Evolutionary conservation across 2,113 vertebrate species (phyloP).

Genomic region (Carassius gibelio): DNA sequence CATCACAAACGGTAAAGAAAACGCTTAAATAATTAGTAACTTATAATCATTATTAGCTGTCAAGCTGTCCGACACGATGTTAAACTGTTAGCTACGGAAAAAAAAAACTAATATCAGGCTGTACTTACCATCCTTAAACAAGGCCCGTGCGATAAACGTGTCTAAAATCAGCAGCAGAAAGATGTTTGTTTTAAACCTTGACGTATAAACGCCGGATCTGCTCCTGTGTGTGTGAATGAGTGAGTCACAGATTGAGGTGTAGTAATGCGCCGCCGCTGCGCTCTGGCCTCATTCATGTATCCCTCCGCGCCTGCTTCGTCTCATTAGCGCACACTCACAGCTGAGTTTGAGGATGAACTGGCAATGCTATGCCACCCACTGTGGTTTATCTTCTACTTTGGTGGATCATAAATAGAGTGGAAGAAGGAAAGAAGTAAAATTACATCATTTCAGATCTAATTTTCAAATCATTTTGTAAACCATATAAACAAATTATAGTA

Average conservation of each 20-base stretch:
- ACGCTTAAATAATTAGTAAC: not conserved
- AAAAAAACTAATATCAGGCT: not conserved
- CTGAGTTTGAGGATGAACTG: not conserved
- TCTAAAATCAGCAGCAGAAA: not conserved
- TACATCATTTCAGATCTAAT: too few relatives aligned
- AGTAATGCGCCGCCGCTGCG: conserved; percentile 11
- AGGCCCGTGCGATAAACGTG: not conserved
- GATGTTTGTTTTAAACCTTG: not conserved
- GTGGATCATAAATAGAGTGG: not conserved
- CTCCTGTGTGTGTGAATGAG: too few relatives aligned
- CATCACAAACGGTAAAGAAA: not conserved
- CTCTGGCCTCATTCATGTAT: conserved; percentile 49
- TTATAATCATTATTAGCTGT: not conserved
- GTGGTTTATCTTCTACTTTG: not conserved
- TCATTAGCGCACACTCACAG: too few relatives aligned
- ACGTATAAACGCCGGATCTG: not conserved
- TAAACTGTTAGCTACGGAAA: not conserved
- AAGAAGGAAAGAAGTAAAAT: too few relatives aligned
- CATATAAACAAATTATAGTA: too few relatives aligned
- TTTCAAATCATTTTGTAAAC: too few relatives aligned
- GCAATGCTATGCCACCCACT: not conserved
- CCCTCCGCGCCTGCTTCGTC: conserved; percentile 47
- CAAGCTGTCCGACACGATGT: conserved; percentile 6
- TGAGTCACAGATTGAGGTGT: conserved; percentile 16
- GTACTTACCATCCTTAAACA: conserved; percentile 48